A percentile compares a stretch with the other conserved stretches of the same genome.
Conservation (phyloP, 2,888 invertebrate species). For the Drosophila helvetica region DNA sequence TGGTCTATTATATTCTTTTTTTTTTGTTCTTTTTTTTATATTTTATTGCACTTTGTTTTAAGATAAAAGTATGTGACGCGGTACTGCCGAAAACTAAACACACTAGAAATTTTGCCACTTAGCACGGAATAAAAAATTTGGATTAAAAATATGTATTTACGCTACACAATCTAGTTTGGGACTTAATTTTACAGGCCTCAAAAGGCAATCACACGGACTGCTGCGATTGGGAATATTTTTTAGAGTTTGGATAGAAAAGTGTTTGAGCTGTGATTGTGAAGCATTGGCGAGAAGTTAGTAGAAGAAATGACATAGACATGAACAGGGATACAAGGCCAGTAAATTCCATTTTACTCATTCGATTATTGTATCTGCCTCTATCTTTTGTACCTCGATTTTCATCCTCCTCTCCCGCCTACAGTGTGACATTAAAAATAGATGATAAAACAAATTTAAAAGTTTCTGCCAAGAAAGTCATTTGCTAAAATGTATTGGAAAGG, state of each 20-base stretch:
- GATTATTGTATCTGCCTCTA: background rate
- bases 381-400: background rate
- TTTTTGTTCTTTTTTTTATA: constrained; percentile 16
- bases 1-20: background rate
- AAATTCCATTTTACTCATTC: background rate
- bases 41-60: constrained; percentile 27
- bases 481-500: constrained; percentile 59
- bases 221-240: background rate
- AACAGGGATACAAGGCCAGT: background rate
- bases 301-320: no score
- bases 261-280: no score
- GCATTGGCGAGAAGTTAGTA: no score
- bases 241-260: no score
- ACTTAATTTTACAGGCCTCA: constrained; percentile 27
- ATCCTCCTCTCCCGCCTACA: background rate
- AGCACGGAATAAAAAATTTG: constrained; percentile 71
- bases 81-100: constrained; percentile 70
- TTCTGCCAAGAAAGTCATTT: constrained; percentile 74
- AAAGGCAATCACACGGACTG: constrained; percentile 7
- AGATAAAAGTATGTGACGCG: constrained; percentile 59
- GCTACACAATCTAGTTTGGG: constrained; percentile 73
- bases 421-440: constrained; percentile 36
- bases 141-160: constrained; percentile 65
- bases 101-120: constrained; percentile 73
- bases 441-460: constrained; percentile 52